Conservation (phyloP, 64 coral and sea anemone species). For the Acropora yongei region DNA sequence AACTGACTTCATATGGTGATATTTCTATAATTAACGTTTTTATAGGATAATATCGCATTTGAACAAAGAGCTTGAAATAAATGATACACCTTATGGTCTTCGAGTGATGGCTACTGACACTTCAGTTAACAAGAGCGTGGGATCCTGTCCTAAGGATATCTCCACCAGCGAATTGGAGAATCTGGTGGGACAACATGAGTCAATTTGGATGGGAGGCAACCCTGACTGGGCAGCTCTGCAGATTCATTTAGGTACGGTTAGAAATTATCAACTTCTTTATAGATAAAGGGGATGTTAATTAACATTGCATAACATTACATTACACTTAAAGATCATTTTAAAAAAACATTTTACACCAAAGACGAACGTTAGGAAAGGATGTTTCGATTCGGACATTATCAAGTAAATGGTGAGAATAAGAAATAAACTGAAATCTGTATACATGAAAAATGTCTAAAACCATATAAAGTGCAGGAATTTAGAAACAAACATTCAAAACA, state of each 20-base stretch:
- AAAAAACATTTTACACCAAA: too few relatives aligned
- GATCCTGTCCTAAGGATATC: constrained; percentile 20
- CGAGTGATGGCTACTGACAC: constrained; percentile 65
- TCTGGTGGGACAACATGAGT: constrained; percentile 4
- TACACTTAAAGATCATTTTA: too few relatives aligned
- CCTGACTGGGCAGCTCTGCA: constrained; percentile 69
- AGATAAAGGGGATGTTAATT: too few relatives aligned
- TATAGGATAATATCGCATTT: constrained; percentile 63
- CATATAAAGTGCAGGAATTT: too few relatives aligned
- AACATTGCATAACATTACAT: too few relatives aligned
- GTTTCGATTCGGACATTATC: too few relatives aligned
- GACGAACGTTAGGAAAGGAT: too few relatives aligned
- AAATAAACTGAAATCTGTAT: too few relatives aligned
- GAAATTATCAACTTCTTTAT: background rate
- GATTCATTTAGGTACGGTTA: constrained; percentile 51
- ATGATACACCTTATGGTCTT: constrained; percentile 73
- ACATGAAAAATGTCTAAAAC: too few relatives aligned
- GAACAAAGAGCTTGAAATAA: constrained; percentile 57
- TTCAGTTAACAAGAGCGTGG: constrained; percentile 27
- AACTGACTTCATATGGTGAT: too few relatives aligned
- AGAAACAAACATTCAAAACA: too few relatives aligned
- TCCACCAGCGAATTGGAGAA: background rate
- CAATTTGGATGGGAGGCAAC: constrained; percentile 71
- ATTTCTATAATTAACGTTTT: background rate
- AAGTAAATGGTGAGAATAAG: too few relatives aligned